Evolutionary conservation across 2,888 invertebrate genomes (phyloP).

Genomic region (Anthrax anthrax): DNA sequence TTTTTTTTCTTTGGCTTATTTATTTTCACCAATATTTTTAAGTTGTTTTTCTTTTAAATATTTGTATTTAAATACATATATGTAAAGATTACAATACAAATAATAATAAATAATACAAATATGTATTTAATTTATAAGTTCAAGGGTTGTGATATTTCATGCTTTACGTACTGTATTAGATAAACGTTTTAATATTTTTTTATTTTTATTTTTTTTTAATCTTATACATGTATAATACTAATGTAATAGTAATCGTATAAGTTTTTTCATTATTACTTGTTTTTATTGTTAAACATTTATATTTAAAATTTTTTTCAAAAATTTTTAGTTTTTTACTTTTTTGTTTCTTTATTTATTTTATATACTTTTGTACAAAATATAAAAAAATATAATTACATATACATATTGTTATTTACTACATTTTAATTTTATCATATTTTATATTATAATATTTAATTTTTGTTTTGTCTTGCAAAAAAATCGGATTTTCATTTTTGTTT

Average conservation of each 20-base stretch:
- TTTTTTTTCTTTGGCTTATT: conserved; percentile 4
- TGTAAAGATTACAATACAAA: not conserved
- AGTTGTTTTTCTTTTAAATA: not conserved
- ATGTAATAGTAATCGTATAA: too few relatives aligned
- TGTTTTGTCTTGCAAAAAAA: too few relatives aligned
- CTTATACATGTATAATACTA: not conserved
- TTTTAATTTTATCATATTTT: not conserved
- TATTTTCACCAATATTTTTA: not conserved
- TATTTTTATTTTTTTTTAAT: conserved; percentile 1
- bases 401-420: not conserved
- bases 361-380: not conserved
- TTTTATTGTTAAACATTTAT: too few relatives aligned
- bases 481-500: too few relatives aligned
- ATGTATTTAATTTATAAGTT: conserved; percentile 6
- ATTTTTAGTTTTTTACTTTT: too few relatives aligned
- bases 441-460: too few relatives aligned
- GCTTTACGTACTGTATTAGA: not conserved
- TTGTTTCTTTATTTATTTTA: not conserved
- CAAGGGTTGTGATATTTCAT: conserved; percentile 4
- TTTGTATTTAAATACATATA: conserved; percentile 4
- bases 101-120: conserved; percentile 2
- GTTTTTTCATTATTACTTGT: too few relatives aligned
- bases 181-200: conserved; percentile 2
- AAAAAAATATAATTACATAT: not conserved
- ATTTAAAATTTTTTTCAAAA: too few relatives aligned